Evolutionary conservation across 92 coral and sea anemone species (phyloP).

Genomic region (Zoanthus gigantus): DNA sequence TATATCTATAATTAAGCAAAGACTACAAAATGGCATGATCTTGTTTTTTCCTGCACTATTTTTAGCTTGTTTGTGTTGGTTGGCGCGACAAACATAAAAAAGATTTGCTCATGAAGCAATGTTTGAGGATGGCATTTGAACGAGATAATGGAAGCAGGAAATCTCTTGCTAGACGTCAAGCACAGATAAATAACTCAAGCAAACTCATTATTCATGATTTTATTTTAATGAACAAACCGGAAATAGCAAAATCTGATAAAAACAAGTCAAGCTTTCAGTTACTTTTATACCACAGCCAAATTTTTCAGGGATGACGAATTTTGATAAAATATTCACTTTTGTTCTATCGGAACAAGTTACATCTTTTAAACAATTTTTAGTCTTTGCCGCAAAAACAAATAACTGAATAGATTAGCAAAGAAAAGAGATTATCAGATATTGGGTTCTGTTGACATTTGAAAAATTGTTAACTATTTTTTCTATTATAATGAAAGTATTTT

Average conservation of each 20-base stretch:
- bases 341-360: not conserved
- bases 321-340: not conserved
- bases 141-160: constrained; percentile 73
- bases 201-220: constrained; percentile 68
- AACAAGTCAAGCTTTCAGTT: not conserved
- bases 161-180: constrained; percentile 75
- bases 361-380: not conserved
- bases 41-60: not conserved
- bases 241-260: constrained; percentile 72
- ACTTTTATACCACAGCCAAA: not conserved
- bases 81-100: constrained; percentile 2
- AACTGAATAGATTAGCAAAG: constrained; percentile 6
- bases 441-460: constrained; percentile 29
- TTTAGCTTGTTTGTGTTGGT: constrained; percentile 1
- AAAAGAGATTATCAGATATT: constrained; percentile 37
- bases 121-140: constrained; percentile 59
- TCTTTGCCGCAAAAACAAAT: not conserved
- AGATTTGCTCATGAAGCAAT: constrained; percentile 51
- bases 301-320: not conserved
- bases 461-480: constrained; percentile 23
- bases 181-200: constrained; percentile 61
- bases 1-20: no score
- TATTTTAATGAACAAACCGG: constrained; percentile 82
- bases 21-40: not conserved
- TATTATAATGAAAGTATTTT: constrained; percentile 7